Evolutionary conservation across 2,797 vertebrate species (phyloP).

Genomic region (Calcarius lapponicus): DNA sequence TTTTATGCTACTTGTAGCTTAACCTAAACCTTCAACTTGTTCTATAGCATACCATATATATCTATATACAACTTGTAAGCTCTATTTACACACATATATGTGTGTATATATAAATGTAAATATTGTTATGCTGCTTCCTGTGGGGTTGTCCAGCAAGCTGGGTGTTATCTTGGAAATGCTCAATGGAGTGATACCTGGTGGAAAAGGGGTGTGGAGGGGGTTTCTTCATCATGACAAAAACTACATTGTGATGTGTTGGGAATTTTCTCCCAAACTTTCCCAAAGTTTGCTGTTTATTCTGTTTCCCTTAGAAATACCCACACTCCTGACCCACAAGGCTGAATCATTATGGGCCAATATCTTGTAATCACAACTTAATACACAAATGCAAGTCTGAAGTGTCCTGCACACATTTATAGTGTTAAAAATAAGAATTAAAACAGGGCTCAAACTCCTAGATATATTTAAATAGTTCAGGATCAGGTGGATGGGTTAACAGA

Average conservation of each 20-base stretch:
- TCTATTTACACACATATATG: not conserved
- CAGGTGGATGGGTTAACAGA: not conserved
- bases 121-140: not conserved
- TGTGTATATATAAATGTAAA: not conserved
- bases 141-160: not conserved
- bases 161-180: not conserved
- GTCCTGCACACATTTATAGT: not conserved
- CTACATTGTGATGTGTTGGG: not conserved
- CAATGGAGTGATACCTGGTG: not conserved
- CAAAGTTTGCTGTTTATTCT: not conserved
- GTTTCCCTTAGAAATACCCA: not conserved
- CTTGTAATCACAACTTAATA: too few relatives aligned
- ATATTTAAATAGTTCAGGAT: not conserved
- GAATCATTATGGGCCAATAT: not conserved
- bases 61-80: not conserved
- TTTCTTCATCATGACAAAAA: not conserved
- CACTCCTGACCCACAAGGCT: not conserved
- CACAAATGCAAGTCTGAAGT: not conserved
- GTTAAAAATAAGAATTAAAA: not conserved
- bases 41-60: not conserved
- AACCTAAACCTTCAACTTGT: not conserved
- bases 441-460: not conserved
- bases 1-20: not conserved
- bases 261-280: not conserved
- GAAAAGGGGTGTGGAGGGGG: not conserved